Percentiles rank a stretch among this genome's conserved stretches.
phyloP scores from a whole-genome alignment of 2,113 vertebrate species.

The Campylomormyrus numenius region DNA sequence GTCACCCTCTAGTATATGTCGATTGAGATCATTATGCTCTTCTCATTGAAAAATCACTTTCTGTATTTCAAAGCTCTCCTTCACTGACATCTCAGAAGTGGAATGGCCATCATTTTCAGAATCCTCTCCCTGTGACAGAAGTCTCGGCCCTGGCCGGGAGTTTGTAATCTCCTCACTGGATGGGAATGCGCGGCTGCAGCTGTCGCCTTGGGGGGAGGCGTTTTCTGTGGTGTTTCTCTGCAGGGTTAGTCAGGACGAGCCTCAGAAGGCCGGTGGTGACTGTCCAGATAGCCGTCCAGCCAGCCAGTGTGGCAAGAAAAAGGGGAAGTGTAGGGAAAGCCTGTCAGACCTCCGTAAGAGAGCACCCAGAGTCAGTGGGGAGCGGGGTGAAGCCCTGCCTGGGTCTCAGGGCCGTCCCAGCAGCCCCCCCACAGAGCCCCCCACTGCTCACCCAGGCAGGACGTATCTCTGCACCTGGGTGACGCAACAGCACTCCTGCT shows the following conservation, averaged over 20 bases:
- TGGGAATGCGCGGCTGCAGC: conserved; percentile 59
- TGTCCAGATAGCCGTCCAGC: background rate
- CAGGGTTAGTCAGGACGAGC: conserved; percentile 60
- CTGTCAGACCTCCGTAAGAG: background rate
- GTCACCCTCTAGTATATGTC: background rate
- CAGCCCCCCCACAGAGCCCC: background rate
- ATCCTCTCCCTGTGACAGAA: conserved; percentile 26
- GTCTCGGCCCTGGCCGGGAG: conserved; percentile 36
- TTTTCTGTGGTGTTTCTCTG: conserved; percentile 74
- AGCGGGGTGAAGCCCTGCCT: background rate
- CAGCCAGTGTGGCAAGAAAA: background rate
- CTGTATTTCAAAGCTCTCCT: conserved; percentile 50
- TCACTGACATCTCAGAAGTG: conserved; percentile 54
- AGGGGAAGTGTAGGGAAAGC: background rate
- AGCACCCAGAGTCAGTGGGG: background rate
- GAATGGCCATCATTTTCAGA: conserved; percentile 60
- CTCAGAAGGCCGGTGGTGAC: background rate
- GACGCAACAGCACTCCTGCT: conserved; percentile 65
- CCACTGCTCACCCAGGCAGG: conserved; percentile 31
- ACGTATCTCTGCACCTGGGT: conserved; percentile 59
- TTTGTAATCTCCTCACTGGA: conserved; percentile 66
- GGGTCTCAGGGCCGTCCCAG: background rate
- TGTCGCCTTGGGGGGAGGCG: conserved; percentile 65
- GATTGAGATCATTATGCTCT: background rate
- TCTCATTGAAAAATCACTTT: background rate